Evolutionary conservation across 2,113 vertebrate species (phyloP).

Genomic region (Antechinus stuartii): DNA sequence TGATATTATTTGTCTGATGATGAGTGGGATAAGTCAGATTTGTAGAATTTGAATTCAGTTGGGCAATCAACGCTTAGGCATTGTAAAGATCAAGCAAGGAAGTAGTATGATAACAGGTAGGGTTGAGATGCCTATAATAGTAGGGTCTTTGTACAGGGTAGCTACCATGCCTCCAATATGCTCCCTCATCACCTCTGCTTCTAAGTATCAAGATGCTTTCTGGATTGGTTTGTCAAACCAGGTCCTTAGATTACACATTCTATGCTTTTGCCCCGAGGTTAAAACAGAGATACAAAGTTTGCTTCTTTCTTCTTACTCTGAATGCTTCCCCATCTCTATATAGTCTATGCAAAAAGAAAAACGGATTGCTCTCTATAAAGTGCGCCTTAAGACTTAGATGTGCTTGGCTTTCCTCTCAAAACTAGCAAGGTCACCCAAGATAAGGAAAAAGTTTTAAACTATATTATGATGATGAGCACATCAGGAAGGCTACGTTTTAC

Average conservation of each 20-base stretch:
- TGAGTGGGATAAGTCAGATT: too few species aligned
- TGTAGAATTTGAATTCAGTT: too few species aligned
- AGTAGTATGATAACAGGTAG: too few species aligned
- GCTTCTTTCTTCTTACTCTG: background rate
- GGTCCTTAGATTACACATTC: background rate
- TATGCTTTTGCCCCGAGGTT: background rate
- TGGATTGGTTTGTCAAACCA: background rate
- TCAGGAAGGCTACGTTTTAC: background rate
- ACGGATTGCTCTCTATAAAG: background rate
- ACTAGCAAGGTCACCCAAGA: conserved; percentile 35
- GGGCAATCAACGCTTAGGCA: too few species aligned
- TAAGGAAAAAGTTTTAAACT: conserved; percentile 1
- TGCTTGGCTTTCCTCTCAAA: conserved; percentile 30
- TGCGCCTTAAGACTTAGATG: background rate
- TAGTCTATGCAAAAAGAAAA: background rate
- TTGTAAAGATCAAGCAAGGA: too few species aligned
- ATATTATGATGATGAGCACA: background rate
- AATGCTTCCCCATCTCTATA: background rate
- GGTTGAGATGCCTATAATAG: too few species aligned
- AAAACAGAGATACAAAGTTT: background rate
- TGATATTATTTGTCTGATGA: too few species aligned
- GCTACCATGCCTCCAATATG: too few species aligned
- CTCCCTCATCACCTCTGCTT: too few species aligned
- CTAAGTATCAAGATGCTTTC: background rate
- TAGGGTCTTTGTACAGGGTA: too few species aligned